Percentiles rank a stretch among this genome's conserved stretches.
phyloP scores from a whole-genome alignment of 2,113 vertebrate genomes.

The Eulemur rufifrons region DNA sequence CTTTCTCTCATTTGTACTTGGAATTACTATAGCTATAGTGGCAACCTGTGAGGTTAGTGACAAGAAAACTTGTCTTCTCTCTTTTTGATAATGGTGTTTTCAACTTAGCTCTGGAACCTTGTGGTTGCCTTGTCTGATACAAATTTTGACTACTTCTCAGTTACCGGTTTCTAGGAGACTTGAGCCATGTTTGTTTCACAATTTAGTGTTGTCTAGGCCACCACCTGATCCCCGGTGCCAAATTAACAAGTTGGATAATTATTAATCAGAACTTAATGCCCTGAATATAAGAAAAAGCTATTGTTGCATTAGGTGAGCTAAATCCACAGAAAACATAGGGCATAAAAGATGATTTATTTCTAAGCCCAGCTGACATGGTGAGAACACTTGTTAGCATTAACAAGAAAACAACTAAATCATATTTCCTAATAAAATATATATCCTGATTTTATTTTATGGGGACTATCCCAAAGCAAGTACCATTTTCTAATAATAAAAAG shows the following conservation, averaged over 20 bases:
- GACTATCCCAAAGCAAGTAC: constrained; percentile 22
- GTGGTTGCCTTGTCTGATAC: neutral
- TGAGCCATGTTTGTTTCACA: neutral
- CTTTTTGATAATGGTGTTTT: neutral
- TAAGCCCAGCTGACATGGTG: neutral
- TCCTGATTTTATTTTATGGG: neutral
- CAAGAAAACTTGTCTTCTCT: neutral
- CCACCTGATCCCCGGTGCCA: neutral
- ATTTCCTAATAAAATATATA: neutral
- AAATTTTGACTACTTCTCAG: neutral
- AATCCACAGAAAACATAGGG: neutral
- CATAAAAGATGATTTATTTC: neutral
- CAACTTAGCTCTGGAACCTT: neutral
- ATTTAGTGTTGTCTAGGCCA: neutral
- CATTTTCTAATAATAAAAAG: constrained; percentile 57
- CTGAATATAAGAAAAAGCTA: neutral
- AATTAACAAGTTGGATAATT: neutral
- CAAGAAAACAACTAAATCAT: constrained; percentile 18
- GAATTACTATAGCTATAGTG: neutral
- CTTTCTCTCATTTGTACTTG: neutral
- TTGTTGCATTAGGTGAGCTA: neutral
- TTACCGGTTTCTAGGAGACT: neutral
- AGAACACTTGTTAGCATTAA: constrained; percentile 9
- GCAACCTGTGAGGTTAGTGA: neutral
- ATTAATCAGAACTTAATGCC: neutral